Conservation (phyloP, 2,797 vertebrate species). For the Chaetophractus vellerosus region DNA sequence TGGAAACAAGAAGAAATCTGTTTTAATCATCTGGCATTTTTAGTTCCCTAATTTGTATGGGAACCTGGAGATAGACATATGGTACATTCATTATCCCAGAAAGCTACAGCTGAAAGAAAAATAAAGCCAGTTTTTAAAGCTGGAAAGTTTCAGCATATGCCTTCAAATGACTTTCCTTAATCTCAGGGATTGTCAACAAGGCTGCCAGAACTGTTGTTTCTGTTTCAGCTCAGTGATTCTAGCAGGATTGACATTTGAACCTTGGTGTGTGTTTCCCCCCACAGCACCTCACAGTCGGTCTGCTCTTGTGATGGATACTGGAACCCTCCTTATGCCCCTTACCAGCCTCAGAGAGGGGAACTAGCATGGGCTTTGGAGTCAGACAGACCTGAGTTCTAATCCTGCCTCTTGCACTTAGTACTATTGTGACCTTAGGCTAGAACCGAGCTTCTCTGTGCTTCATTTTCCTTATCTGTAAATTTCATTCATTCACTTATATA, state of each 20-base stretch:
- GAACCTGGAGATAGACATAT: constrained; percentile 85
- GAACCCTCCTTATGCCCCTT: not conserved
- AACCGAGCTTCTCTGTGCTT: not conserved
- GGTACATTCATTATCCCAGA: constrained; percentile 84
- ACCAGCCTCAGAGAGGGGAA: not conserved
- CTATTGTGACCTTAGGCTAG: not conserved
- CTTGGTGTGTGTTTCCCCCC: not conserved
- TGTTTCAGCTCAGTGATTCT: constrained; percentile 2
- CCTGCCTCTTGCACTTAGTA: not conserved
- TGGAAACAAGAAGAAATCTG: constrained; percentile 85
- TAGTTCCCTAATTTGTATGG: constrained; percentile 86
- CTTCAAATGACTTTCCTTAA: constrained; percentile 56
- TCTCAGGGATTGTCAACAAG: constrained; percentile 41
- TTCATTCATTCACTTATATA: not conserved
- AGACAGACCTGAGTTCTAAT: not conserved
- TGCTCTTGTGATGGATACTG: not conserved
- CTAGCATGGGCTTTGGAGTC: not conserved
- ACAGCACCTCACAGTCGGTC: not conserved
- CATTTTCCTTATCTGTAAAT: constrained; percentile 15
- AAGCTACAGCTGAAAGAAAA: constrained; percentile 74
- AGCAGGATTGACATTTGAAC: not conserved
- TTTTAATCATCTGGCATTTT: constrained; percentile 86
- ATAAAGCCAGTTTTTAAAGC: constrained; percentile 47
- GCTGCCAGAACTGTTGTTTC: constrained; percentile 8
- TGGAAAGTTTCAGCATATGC: constrained; percentile 18